These are phyloP conservation scores for Chironomus riparius DNA, from an alignment of 2,888 invertebrate genomes.

Conservation along the genomic window DNA sequence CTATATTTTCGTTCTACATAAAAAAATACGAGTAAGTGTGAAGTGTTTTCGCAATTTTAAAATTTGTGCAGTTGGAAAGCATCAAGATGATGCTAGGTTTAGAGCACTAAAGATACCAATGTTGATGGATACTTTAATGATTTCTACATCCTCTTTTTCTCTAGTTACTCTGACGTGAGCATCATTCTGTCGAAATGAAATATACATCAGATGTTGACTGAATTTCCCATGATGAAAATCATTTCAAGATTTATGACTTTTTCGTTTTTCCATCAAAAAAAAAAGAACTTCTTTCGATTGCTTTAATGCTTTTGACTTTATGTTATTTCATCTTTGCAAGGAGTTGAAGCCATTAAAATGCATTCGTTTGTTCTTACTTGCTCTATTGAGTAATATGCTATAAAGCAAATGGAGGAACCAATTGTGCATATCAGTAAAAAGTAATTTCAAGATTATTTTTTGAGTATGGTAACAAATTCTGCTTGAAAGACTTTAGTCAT, in stretches of 20 bases:
- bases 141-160: conserved; percentile 14
- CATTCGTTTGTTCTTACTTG: neutral
- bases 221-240: conserved; percentile 22
- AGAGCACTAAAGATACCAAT: neutral
- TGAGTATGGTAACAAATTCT: too few species aligned
- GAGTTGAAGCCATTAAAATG: neutral
- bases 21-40: neutral
- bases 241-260: conserved; percentile 9
- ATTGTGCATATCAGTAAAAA: too few species aligned
- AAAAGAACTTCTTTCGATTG: too few species aligned
- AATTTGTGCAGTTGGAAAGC: neutral
- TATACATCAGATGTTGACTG: neutral
- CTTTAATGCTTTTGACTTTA: neutral
- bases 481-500: too few species aligned
- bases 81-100: neutral
- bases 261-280: neutral
- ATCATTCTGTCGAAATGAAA: neutral
- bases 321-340: neutral
- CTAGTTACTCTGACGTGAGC: neutral
- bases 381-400: neutral
- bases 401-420: neutral
- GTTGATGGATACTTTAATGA: conserved; percentile 20
- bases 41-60: neutral
- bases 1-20: neutral
- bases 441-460: too few species aligned